Evolutionary conservation across 2,797 vertebrate species (phyloP).

Genomic region (Helarctos malayanus): DNA sequence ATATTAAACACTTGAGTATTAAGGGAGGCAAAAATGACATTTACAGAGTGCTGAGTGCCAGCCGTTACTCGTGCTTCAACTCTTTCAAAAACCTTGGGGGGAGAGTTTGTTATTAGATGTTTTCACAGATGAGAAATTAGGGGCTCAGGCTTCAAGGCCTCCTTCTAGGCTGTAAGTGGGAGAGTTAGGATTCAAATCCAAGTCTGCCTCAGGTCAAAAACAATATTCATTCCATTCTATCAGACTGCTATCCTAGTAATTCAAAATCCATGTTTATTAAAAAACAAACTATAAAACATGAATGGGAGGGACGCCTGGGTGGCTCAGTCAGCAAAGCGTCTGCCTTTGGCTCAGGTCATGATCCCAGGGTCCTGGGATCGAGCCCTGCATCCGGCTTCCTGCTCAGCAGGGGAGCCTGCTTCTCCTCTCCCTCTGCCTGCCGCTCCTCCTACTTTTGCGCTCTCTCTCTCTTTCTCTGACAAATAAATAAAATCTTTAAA

Average conservation of each 20-base stretch:
- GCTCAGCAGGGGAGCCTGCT: no score
- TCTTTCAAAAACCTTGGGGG: constrained; percentile 9
- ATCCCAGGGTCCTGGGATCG: no score
- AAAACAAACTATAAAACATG: constrained; percentile 29
- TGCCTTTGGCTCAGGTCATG: background rate
- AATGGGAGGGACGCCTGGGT: background rate
- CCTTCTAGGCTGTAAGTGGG: constrained; percentile 9
- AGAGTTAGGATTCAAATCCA: constrained; percentile 56
- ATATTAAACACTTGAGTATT: background rate
- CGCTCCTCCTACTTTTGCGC: no score
- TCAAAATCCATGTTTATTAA: constrained; percentile 9
- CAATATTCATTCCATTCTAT: background rate
- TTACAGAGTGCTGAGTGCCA: constrained; percentile 20
- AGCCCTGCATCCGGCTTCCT: no score
- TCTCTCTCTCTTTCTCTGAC: no score
- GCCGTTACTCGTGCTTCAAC: background rate
- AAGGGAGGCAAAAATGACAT: background rate
- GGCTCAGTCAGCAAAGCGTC: background rate
- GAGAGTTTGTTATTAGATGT: background rate
- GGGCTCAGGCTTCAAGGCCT: background rate
- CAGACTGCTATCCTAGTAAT: background rate
- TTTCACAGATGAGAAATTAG: constrained; percentile 51
- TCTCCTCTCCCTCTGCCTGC: no score
- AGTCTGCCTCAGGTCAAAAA: constrained; percentile 21
- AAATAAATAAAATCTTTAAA: no score